Evolutionary conservation across 23 tunicate genomes (phyloP).

Genomic region (Trididemnum nubilum): DNA sequence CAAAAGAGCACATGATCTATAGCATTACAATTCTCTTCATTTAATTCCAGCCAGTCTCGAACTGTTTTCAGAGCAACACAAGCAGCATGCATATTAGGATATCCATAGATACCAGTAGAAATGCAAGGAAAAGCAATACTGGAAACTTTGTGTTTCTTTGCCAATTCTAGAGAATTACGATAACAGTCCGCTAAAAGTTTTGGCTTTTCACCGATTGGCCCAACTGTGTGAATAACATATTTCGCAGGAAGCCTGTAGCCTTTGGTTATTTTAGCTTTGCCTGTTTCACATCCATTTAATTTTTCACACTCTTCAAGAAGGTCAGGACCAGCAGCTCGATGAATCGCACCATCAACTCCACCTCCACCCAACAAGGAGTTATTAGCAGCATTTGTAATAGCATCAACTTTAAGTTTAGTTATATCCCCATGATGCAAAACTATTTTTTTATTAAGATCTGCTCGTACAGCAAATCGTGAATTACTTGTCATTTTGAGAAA

Average conservation of each 20-base stretch:
- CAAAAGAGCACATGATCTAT: slow-evolving; percentile 66
- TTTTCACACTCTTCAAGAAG: slow-evolving; percentile 75
- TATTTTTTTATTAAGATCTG: slow-evolving; percentile 31
- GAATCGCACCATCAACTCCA: slow-evolving; percentile 98
- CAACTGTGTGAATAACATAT: slow-evolving; percentile 97
- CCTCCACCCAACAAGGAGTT: slow-evolving; percentile 86
- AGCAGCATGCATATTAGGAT: slow-evolving; percentile 90
- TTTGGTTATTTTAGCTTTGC: slow-evolving; percentile 91
- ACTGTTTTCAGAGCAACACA: slow-evolving; percentile 64
- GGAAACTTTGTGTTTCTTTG: slow-evolving; percentile 42
- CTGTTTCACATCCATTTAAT: slow-evolving; percentile 89
- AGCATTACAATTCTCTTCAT: slow-evolving; percentile 24
- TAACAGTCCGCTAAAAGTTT: slow-evolving; percentile 52
- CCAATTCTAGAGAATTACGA: slow-evolving; percentile 44
- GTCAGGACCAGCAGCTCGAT: slow-evolving; percentile 88
- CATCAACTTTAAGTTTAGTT: slow-evolving; percentile 69
- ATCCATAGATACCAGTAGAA: slow-evolving; percentile 94
- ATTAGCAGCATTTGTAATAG: slow-evolving; percentile 96
- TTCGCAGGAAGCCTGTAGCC: slow-evolving; percentile 85
- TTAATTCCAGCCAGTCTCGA: slow-evolving; percentile 49
- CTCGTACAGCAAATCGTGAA: background rate
- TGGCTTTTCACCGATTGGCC: slow-evolving; percentile 73
- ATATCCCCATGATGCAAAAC: slow-evolving; percentile 58
- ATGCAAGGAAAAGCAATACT: slow-evolving; percentile 95
- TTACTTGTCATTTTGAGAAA: background rate